Evolutionary conservation across 1,140 invertebrate species (phyloP).

Genomic region (Branchinecta lynchi): DNA sequence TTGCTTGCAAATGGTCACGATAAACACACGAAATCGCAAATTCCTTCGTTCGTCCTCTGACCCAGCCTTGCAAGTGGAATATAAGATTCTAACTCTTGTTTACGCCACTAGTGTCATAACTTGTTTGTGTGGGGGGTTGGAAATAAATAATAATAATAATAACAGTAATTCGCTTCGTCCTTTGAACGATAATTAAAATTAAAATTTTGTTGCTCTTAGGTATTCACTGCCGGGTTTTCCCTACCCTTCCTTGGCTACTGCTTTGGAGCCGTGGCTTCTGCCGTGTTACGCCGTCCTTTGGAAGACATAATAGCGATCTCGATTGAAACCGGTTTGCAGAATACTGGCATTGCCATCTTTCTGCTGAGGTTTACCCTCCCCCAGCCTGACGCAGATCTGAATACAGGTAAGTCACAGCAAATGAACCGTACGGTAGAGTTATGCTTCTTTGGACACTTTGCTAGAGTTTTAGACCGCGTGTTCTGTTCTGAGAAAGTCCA

Average conservation of each 20-base stretch:
- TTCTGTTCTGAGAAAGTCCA: no score
- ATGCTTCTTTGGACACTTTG: no score
- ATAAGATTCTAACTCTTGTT: no score
- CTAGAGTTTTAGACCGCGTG: no score
- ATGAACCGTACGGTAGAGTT: no score
- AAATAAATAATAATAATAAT: no score
- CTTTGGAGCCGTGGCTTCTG: conserved; percentile 47
- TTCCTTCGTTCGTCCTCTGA: conserved; percentile 15
- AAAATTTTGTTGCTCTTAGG: conserved; percentile 37
- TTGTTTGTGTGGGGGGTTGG: no score
- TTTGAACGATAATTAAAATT: no score
- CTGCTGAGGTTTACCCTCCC: conserved; percentile 50
- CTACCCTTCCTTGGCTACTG: conserved; percentile 76
- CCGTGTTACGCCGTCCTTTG: conserved; percentile 41
- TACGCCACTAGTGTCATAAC: no score
- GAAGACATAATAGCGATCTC: conserved; percentile 64
- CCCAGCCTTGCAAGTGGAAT: neutral
- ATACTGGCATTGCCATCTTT: conserved; percentile 81
- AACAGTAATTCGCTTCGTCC: no score
- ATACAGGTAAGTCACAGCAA: conserved; percentile 41
- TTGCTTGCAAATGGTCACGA: no score
- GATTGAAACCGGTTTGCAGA: conserved; percentile 86
- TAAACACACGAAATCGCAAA: no score
- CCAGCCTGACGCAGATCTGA: conserved; percentile 58
- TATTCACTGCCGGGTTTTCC: conserved; percentile 59